phyloP scores from a whole-genome alignment of 2,113 vertebrate species.

The Tragulus kanchil region DNA sequence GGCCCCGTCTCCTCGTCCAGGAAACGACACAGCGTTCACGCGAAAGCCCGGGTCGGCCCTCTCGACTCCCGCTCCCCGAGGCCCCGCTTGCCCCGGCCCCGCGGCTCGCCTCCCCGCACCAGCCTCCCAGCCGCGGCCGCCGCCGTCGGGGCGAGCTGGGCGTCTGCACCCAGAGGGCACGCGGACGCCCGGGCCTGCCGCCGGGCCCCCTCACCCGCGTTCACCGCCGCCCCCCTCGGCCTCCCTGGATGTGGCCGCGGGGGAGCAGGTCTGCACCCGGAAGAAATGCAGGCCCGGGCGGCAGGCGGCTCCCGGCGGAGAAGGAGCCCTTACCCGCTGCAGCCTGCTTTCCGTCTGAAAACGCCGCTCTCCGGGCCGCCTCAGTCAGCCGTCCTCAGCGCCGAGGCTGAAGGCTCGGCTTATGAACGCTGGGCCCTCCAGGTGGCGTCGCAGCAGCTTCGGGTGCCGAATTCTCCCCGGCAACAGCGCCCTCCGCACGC shows the following conservation, averaged over 20 bases:
- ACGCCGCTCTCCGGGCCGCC: background rate
- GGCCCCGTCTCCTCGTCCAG: background rate
- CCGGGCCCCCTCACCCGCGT: no score
- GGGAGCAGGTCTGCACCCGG: background rate
- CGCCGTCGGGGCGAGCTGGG: background rate
- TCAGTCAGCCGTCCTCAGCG: background rate
- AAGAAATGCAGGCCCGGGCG: background rate
- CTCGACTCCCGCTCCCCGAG: no score
- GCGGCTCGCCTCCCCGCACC: no score
- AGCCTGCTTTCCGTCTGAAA: conserved; percentile 9
- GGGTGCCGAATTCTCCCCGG: background rate
- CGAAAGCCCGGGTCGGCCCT: no score
- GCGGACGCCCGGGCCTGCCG: background rate
- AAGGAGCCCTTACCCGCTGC: background rate
- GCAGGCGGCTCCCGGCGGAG: background rate
- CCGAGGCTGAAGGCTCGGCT: background rate
- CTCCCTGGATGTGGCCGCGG: no score
- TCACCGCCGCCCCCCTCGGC: no score
- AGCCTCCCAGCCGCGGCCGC: background rate
- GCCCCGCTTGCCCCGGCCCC: no score
- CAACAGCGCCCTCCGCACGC: background rate
- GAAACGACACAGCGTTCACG: background rate
- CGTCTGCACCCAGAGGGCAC: background rate
- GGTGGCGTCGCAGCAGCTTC: background rate
- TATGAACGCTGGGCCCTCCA: background rate